Evolutionary conservation across 2,888 invertebrate genomes (phyloP).

Genomic region (Ochropleura leucogaster): DNA sequence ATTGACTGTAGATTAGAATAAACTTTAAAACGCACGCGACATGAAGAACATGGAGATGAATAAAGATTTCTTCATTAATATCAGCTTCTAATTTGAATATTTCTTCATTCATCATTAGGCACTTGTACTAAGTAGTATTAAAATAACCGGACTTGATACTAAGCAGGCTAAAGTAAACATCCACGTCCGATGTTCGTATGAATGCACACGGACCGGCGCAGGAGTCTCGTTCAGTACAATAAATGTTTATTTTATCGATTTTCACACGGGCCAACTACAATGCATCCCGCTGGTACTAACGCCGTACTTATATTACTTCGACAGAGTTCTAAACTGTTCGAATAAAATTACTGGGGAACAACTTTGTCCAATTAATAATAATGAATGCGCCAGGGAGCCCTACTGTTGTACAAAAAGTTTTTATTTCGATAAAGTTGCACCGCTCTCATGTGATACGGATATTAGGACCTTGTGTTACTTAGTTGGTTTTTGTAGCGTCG

Average conservation of each 20-base stretch:
- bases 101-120: slow-evolving; percentile 36
- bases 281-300: slow-evolving; percentile 79
- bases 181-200: slow-evolving; percentile 46
- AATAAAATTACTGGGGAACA: slow-evolving; percentile 83
- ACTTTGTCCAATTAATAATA: slow-evolving; percentile 88
- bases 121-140: neutral
- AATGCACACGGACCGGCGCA: slow-evolving; percentile 56
- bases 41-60: slow-evolving; percentile 34
- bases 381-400: slow-evolving; percentile 83
- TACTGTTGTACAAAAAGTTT: slow-evolving; percentile 80
- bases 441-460: slow-evolving; percentile 75
- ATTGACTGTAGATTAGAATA: slow-evolving; percentile 19
- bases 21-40: slow-evolving; percentile 21
- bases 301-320: slow-evolving; percentile 70
- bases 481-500: slow-evolving; percentile 73
- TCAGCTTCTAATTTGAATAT: slow-evolving; percentile 44
- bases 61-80: slow-evolving; percentile 43
- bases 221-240: slow-evolving; percentile 77
- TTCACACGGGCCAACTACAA: slow-evolving; percentile 86
- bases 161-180: slow-evolving; percentile 48
- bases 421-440: slow-evolving; percentile 85
- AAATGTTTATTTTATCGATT: slow-evolving; percentile 89
- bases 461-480: slow-evolving; percentile 79
- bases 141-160: slow-evolving; percentile 26
- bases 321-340: slow-evolving; percentile 81